Conservation (phyloP, 53 echinoderm and acorn worm species). For the Actinopyga echinites region DNA sequence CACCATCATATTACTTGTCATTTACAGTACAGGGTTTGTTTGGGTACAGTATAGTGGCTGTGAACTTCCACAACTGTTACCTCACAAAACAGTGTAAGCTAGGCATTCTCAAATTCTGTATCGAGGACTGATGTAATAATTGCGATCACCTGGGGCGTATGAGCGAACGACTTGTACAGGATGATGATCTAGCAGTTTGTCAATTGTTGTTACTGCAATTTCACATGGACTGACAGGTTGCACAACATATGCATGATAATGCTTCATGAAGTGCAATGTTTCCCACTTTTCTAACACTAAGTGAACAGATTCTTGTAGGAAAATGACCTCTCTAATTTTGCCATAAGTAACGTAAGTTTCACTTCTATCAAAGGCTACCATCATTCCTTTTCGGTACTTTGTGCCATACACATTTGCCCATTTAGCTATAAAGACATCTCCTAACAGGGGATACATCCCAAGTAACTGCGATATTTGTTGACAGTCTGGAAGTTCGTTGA, state of each 20-base stretch:
- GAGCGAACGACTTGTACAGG: constrained; percentile 54
- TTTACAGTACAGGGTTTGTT: too few relatives aligned
- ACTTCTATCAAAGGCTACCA: not conserved
- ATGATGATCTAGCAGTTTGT: constrained; percentile 41
- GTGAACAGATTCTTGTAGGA: constrained; percentile 18
- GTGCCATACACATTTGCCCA: constrained; percentile 36
- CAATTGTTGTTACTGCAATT: constrained; percentile 28
- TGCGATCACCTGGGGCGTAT: constrained; percentile 23
- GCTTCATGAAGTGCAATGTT: constrained; percentile 33
- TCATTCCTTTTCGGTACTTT: constrained; percentile 38
- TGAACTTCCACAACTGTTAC: too few relatives aligned
- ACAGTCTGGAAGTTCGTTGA: constrained; percentile 17
- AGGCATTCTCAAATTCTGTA: constrained; percentile 29
- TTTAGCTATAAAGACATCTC: constrained; percentile 55
- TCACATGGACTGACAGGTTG: constrained; percentile 28
- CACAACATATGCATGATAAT: constrained; percentile 57
- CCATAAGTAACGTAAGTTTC: too few relatives aligned
- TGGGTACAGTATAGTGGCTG: too few relatives aligned
- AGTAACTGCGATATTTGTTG: too few relatives aligned
- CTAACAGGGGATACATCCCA: constrained; percentile 28
- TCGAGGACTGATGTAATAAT: constrained; percentile 56
- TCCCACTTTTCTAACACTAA: constrained; percentile 42
- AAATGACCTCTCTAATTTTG: too few relatives aligned
- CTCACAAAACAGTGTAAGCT: too few relatives aligned
- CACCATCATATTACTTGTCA: too few relatives aligned